These are phyloP conservation scores for Lonchura striata DNA, from an alignment of 2,113 vertebrate species.

Conservation along the genomic window DNA sequence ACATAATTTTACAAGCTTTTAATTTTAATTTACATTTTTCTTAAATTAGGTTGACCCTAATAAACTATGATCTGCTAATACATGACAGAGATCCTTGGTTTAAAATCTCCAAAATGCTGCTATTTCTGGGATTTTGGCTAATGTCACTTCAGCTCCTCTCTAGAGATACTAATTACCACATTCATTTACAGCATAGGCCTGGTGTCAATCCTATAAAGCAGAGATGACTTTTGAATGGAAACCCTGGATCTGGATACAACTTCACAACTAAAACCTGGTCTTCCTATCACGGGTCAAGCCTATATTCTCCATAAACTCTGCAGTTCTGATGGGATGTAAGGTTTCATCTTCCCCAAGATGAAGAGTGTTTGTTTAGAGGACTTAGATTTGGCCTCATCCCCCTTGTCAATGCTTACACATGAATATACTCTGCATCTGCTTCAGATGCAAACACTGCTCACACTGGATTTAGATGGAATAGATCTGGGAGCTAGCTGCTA, in stretches of 20 bases:
- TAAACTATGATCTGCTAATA: conserved; percentile 74
- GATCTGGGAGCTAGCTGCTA: not conserved
- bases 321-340: not conserved
- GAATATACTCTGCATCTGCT: conserved; percentile 9
- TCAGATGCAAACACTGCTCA: not conserved
- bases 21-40: conserved; percentile 83
- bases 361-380: not conserved
- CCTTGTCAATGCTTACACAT: not conserved
- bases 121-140: conserved; percentile 71
- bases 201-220: conserved; percentile 20
- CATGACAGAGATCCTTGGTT: conserved; percentile 71
- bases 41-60: conserved; percentile 78
- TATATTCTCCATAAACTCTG: not conserved
- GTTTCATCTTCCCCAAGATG: not conserved
- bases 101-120: conserved; percentile 60
- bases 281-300: not conserved
- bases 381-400: not conserved
- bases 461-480: not conserved
- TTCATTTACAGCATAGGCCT: conserved; percentile 40
- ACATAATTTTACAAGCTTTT: conserved; percentile 83
- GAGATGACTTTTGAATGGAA: conserved; percentile 16
- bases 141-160: conserved; percentile 60
- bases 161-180: conserved; percentile 65
- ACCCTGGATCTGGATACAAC: not conserved
- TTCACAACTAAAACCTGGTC: not conserved